phyloP scores from a whole-genome alignment of 2,888 invertebrate species.

The Marronus borbonicus region DNA sequence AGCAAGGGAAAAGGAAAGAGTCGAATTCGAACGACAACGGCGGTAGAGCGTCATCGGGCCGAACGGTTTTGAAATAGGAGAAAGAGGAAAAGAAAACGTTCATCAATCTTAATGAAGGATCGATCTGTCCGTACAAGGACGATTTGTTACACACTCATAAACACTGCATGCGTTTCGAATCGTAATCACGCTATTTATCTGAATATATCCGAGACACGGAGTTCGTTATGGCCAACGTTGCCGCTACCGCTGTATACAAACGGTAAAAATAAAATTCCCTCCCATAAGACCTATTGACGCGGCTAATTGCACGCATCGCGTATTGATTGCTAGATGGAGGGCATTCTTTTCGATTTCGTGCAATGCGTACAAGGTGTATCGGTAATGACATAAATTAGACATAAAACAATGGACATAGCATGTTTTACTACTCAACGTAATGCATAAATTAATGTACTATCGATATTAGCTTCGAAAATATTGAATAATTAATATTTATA shows the following conservation, averaged over 20 bases:
- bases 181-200: slow-evolving; percentile 46
- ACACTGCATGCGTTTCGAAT: slow-evolving; percentile 61
- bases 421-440: no score
- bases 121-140: slow-evolving; percentile 62
- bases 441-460: no score
- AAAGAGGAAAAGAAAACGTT: slow-evolving; percentile 59
- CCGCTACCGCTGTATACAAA: background rate
- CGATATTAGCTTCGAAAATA: no score
- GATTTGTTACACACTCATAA: slow-evolving; percentile 64
- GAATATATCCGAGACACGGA: background rate
- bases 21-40: no score
- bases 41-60: background rate
- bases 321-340: no score
- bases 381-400: no score
- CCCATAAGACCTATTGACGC: background rate
- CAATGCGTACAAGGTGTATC: background rate
- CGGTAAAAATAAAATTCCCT: slow-evolving; percentile 2
- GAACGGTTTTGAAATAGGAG: slow-evolving; percentile 51
- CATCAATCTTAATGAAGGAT: slow-evolving; percentile 65
- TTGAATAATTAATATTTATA: no score
- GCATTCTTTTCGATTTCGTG: background rate
- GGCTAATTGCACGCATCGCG: background rate
- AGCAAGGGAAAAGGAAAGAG: background rate
- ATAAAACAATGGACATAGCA: no score
- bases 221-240: background rate